A percentile compares a stretch with the other conserved stretches of the same genome.
Conservation (phyloP, 2,888 invertebrate species). For the Hirtodrosophila trivittata region DNA sequence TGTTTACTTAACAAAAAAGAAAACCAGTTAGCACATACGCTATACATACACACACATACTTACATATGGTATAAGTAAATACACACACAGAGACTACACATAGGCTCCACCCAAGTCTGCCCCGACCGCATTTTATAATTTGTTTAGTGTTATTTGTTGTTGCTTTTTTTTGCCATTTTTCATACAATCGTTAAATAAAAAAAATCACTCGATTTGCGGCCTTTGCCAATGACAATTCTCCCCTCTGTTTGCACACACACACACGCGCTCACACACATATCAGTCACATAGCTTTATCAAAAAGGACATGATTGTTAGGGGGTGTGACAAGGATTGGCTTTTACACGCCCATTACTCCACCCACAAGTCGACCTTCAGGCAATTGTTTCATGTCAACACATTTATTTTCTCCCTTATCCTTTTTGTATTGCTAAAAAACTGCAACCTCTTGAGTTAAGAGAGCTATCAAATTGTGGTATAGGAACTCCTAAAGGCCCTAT, state of each 20-base stretch:
- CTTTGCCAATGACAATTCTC: slow-evolving; percentile 24
- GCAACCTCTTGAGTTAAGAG: too few species aligned
- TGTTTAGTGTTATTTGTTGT: slow-evolving; percentile 43
- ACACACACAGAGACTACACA: slow-evolving; percentile 23
- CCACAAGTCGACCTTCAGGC: slow-evolving; percentile 26
- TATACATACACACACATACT: slow-evolving; percentile 27
- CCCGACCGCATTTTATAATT: slow-evolving; percentile 38
- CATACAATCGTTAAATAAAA: slow-evolving; percentile 38
- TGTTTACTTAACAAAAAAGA: slow-evolving; percentile 58
- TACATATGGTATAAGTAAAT: slow-evolving; percentile 8
- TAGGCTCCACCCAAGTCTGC: slow-evolving; percentile 57
- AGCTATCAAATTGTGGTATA: too few species aligned
- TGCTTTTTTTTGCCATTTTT: slow-evolving; percentile 28
- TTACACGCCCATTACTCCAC: slow-evolving; percentile 15
- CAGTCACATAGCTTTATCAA: background rate
- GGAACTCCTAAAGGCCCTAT: too few species aligned
- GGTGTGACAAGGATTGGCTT: slow-evolving; percentile 5
- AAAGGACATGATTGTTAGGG: slow-evolving; percentile 2
- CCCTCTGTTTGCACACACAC: background rate
- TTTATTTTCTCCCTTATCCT: slow-evolving; percentile 12
- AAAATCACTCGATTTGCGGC: slow-evolving; percentile 29
- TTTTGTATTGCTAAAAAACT: too few species aligned
- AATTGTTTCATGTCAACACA: slow-evolving; percentile 50
- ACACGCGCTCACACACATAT: too few species aligned
- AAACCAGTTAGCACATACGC: slow-evolving; percentile 73